phyloP scores from a whole-genome alignment of 2,113 vertebrate species.

The Pontoporia blainvillei region DNA sequence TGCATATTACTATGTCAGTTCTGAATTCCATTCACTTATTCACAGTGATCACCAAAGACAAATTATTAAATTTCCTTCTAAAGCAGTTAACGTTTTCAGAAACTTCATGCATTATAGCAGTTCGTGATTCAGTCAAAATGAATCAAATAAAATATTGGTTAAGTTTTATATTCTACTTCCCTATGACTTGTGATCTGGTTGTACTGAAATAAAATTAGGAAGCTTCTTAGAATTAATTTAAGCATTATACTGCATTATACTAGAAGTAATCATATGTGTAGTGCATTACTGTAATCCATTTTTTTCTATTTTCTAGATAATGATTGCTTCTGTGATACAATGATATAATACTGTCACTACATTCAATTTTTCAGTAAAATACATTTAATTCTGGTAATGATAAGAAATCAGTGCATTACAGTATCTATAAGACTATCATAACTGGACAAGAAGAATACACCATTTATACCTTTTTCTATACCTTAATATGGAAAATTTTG shows the following conservation, averaged over 20 bases:
- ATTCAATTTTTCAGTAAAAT: slow-evolving; percentile 57
- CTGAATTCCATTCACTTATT: slow-evolving; percentile 18
- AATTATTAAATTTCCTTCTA: slow-evolving; percentile 41
- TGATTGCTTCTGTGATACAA: slow-evolving; percentile 48
- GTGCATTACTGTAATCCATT: slow-evolving; percentile 55
- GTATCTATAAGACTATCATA: neutral
- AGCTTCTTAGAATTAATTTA: slow-evolving; percentile 69
- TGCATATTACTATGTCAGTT: neutral
- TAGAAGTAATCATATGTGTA: slow-evolving; percentile 60
- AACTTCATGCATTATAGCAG: slow-evolving; percentile 39
- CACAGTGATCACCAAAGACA: slow-evolving; percentile 35
- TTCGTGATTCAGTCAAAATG: slow-evolving; percentile 54
- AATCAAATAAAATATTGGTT: slow-evolving; percentile 59
- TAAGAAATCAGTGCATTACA: slow-evolving; percentile 20
- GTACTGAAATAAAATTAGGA: slow-evolving; percentile 68
- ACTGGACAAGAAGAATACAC: neutral
- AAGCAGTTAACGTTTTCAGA: slow-evolving; percentile 51
- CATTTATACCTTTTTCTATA: neutral
- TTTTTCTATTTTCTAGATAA: slow-evolving; percentile 63
- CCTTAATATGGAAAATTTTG: neutral
- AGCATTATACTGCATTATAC: slow-evolving; percentile 44
- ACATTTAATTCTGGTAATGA: slow-evolving; percentile 47
- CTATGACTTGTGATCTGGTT: slow-evolving; percentile 42
- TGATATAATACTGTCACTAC: slow-evolving; percentile 32
- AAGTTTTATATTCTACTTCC: slow-evolving; percentile 47